Percentiles rank a stretch among this genome's conserved stretches.
These are phyloP conservation scores for Actinia tenebrosa DNA, from an alignment of 64 coral and sea anemone genomes.

Conservation along the genomic window DNA sequence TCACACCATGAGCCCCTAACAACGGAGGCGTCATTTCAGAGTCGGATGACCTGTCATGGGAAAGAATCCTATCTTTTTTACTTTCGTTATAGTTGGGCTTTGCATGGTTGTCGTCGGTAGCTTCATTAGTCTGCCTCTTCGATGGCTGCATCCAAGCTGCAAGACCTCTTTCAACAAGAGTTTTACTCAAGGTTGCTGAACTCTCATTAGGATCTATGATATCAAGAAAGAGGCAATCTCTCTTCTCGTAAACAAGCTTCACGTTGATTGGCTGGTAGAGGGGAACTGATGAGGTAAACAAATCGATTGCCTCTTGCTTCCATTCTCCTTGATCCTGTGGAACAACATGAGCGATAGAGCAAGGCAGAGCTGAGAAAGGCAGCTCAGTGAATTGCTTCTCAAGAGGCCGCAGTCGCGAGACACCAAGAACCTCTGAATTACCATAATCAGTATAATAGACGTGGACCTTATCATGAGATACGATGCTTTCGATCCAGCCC, in stretches of 20 bases:
- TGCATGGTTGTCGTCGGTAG: background rate
- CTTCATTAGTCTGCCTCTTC: background rate
- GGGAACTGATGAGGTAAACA: constrained; percentile 40
- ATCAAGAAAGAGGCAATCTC: constrained; percentile 39
- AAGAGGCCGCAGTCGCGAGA: constrained; percentile 45
- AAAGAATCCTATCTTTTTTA: background rate
- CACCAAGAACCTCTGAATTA: constrained; percentile 43
- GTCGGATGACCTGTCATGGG: background rate
- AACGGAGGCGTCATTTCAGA: background rate
- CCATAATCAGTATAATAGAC: constrained; percentile 88
- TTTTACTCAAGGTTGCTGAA: constrained; percentile 14
- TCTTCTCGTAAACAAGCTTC: constrained; percentile 37
- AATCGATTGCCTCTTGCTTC: constrained; percentile 35
- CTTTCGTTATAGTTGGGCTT: too few species aligned
- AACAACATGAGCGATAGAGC: constrained; percentile 35
- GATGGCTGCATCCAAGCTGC: background rate
- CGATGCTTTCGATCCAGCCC: constrained; percentile 28
- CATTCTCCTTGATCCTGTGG: constrained; percentile 35
- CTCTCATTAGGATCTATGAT: background rate
- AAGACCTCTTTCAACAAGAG: constrained; percentile 39
- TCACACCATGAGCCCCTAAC: background rate
- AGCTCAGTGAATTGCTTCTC: constrained; percentile 19
- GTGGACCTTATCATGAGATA: constrained; percentile 20
- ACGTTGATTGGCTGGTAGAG: constrained; percentile 18
- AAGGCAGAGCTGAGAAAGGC: constrained; percentile 41